Percentiles rank a stretch among this genome's conserved stretches.
phyloP scores from a whole-genome alignment of 2,888 invertebrate genomes.

The Drosophila kokeensis region DNA sequence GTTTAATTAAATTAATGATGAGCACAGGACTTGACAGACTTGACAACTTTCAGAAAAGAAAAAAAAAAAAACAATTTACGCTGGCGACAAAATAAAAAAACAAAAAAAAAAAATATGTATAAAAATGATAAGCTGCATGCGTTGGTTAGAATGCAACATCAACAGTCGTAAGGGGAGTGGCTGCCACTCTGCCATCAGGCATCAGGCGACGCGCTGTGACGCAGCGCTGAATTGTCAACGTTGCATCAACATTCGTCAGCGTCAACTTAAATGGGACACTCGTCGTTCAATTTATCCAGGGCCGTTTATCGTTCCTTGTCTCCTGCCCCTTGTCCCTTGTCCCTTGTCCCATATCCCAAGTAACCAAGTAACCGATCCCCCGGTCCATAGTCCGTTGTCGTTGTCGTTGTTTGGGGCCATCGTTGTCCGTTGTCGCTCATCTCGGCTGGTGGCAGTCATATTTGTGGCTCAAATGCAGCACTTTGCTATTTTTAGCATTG shows the following conservation, averaged over 20 bases:
- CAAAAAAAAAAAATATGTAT: not conserved
- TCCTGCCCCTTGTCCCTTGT: not conserved
- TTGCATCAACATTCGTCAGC: conserved; percentile 69
- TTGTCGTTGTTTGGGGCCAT: conserved; percentile 4
- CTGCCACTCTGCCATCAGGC: conserved; percentile 18
- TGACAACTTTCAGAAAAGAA: not conserved
- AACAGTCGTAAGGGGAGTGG: conserved; percentile 11
- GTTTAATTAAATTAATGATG: not conserved
- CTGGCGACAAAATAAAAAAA: not conserved
- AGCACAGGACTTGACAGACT: not conserved
- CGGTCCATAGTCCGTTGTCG: not conserved
- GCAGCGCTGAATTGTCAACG: conserved; percentile 30
- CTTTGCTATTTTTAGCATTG: conserved; percentile 74
- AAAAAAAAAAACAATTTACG: not conserved
- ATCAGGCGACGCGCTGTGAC: not conserved
- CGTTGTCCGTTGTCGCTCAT: conserved; percentile 27
- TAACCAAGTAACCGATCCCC: not conserved
- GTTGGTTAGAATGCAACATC: not conserved
- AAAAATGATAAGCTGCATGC: not conserved
- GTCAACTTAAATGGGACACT: conserved; percentile 68
- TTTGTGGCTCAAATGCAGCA: conserved; percentile 77
- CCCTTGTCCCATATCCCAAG: not conserved
- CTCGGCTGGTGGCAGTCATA: conserved; percentile 55
- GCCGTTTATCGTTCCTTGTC: conserved; percentile 20
- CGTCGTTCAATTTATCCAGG: conserved; percentile 18